Conservation (phyloP, 2,888 invertebrate species). For the Acronicta aceris region DNA sequence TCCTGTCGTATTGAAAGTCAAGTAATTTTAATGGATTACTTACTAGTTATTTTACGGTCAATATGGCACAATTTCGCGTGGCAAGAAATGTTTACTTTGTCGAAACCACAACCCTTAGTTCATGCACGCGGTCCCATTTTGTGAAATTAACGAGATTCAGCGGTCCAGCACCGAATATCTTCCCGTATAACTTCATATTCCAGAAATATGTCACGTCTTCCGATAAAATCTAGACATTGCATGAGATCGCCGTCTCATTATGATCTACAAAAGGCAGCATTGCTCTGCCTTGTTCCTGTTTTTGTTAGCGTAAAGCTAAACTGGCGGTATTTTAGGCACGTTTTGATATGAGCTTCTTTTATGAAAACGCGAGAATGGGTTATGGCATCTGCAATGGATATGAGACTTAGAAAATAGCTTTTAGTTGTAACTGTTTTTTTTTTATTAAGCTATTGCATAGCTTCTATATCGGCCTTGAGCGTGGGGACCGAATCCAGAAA, state of each 20-base stretch:
- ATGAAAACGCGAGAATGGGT: not conserved
- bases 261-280: slow-evolving; percentile 52
- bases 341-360: slow-evolving; percentile 15
- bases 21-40: too few relatives aligned
- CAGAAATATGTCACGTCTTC: slow-evolving; percentile 39
- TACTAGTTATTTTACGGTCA: too few relatives aligned
- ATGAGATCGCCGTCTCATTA: slow-evolving; percentile 50
- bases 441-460: too few relatives aligned
- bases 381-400: slow-evolving; percentile 9
- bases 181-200: slow-evolving; percentile 26
- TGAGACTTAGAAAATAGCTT: not conserved
- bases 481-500: too few relatives aligned
- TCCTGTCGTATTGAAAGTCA: too few relatives aligned
- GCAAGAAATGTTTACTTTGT: too few relatives aligned
- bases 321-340: slow-evolving; percentile 37
- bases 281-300: slow-evolving; percentile 46
- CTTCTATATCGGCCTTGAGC: too few relatives aligned
- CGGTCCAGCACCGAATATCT: not conserved
- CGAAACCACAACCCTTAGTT: too few relatives aligned
- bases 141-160: not conserved
- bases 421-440: too few relatives aligned
- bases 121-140: too few relatives aligned
- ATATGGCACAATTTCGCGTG: too few relatives aligned
- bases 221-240: slow-evolving; percentile 54
- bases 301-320: slow-evolving; percentile 40